Evolutionary conservation across 64 coral and sea anemone species (phyloP).

Genomic region (Montipora foliosa): DNA sequence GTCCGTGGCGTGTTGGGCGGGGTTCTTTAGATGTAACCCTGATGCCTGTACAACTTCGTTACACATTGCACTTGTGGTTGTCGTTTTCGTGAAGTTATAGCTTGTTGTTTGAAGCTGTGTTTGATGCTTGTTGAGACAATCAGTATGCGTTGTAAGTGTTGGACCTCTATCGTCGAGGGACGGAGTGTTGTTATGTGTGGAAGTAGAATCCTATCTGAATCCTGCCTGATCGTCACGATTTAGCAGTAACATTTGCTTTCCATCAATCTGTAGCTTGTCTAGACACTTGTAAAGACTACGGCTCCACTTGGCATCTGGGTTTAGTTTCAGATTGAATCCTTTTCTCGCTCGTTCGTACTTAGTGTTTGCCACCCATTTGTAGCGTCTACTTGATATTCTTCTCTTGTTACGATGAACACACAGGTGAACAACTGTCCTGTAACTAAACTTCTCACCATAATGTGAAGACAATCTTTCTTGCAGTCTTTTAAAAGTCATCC

Average conservation of each 20-base stretch:
- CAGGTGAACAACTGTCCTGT: constrained; percentile 58
- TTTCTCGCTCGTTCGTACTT: constrained; percentile 51
- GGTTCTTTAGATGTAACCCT: no score
- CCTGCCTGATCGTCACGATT: constrained; percentile 68
- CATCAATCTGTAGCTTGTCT: constrained; percentile 50
- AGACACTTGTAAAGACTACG: constrained; percentile 52
- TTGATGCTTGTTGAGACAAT: no score
- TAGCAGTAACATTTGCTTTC: constrained; percentile 56
- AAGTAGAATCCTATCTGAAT: constrained; percentile 63
- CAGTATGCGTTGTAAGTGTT: no score
- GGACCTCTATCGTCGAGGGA: no score
- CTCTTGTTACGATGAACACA: constrained; percentile 56
- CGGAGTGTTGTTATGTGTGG: no score
- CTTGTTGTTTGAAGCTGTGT: no score
- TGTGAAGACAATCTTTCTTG: constrained; percentile 27
- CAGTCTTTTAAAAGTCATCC: constrained; percentile 55
- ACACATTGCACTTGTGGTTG: no score
- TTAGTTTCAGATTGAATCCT: constrained; percentile 46
- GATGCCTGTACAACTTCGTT: no score
- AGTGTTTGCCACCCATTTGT: constrained; percentile 62
- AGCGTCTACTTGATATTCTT: constrained; percentile 59
- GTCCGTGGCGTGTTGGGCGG: no score
- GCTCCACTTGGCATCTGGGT: constrained; percentile 72
- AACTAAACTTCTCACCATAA: constrained; percentile 52
- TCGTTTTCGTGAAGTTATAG: no score